Evolutionary conservation across 2,113 vertebrate species (phyloP).

Genomic region (Dasypus novemcinctus): DNA sequence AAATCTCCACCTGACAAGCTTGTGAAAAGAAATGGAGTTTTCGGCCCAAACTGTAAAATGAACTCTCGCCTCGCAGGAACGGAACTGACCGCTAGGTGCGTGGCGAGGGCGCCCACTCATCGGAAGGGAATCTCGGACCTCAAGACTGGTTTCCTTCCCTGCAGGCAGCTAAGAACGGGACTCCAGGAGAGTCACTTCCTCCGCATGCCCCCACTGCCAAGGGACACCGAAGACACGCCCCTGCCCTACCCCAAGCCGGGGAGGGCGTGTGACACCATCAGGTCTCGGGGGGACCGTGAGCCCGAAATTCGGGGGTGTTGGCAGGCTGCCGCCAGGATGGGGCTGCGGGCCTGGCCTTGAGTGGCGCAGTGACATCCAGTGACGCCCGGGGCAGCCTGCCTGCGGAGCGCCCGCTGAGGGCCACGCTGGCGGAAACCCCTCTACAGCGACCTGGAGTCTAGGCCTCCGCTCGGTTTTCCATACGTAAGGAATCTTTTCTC

Average conservation of each 20-base stretch:
- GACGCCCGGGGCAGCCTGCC: no score
- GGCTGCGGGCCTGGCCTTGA: not conserved
- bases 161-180: not conserved
- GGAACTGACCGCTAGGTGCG: not conserved
- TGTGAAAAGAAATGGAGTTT: not conserved
- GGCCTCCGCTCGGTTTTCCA: not conserved
- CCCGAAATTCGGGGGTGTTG: not conserved
- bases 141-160: not conserved
- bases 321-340: not conserved
- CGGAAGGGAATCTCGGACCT: not conserved
- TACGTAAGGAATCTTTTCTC: not conserved
- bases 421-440: not conserved
- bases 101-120: not conserved
- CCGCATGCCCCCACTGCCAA: not conserved
- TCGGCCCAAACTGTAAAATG: not conserved
- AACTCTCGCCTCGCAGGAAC: not conserved
- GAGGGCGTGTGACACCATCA: not conserved
- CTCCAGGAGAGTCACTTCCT: not conserved
- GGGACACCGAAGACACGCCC: fast-evolving
- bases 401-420: not conserved
- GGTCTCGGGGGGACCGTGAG: not conserved
- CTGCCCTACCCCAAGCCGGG: no score
- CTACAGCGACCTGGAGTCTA: no score
- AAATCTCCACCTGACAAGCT: not conserved
- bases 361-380: not conserved